Percentiles rank a stretch among this genome's conserved stretches.
These are phyloP conservation scores for Artemia sinica DNA, from an alignment of 2,888 invertebrate genomes.

Conservation along the genomic window DNA sequence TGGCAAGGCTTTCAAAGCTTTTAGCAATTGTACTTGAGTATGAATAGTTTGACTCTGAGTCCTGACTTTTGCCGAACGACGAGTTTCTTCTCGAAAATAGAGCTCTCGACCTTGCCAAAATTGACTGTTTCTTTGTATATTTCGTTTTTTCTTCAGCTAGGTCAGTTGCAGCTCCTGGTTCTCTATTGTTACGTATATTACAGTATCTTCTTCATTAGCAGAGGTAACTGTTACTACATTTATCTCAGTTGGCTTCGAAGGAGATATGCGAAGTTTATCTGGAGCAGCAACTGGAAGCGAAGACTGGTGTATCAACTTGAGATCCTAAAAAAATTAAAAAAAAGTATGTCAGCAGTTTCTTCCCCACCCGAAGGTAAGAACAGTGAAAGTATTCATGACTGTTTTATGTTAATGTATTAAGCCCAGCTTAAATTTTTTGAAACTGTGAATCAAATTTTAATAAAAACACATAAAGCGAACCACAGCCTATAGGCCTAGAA, in stretches of 20 bases:
- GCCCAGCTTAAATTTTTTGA: too few relatives aligned
- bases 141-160: not conserved
- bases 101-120: conserved; percentile 7
- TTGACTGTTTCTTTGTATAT: not conserved
- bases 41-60: conserved; percentile 1
- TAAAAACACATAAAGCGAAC: too few relatives aligned
- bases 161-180: not conserved
- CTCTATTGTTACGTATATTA: not conserved
- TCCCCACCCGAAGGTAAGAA: too few relatives aligned
- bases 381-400: too few relatives aligned
- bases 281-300: not conserved
- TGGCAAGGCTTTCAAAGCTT: conserved; percentile 8
- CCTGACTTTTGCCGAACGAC: not conserved
- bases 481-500: too few relatives aligned
- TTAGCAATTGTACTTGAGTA: conserved; percentile 4
- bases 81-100: not conserved
- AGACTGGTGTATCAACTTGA: not conserved
- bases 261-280: not conserved
- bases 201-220: conserved; percentile 6
- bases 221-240: conserved; percentile 6
- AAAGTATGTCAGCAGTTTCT: too few relatives aligned
- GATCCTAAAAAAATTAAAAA: not conserved
- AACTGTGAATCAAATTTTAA: too few relatives aligned
- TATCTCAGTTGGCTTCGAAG: not conserved
- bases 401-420: too few relatives aligned